A percentile compares a stretch with the other conserved stretches of the same genome.
These are phyloP conservation scores for Silurus asotus DNA, from an alignment of 2,113 vertebrate genomes.

Conservation along the genomic window DNA sequence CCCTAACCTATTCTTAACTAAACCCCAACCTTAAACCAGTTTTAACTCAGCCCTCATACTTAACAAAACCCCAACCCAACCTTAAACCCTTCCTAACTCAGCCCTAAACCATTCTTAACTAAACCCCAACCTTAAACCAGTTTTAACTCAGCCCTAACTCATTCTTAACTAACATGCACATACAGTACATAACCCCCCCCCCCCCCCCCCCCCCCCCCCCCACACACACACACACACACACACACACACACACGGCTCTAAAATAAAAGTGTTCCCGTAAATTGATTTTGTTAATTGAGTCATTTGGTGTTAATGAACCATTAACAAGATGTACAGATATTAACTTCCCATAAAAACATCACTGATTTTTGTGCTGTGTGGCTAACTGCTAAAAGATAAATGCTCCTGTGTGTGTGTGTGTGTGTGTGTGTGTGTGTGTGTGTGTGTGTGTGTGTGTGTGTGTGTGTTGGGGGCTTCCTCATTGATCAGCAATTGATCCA, in stretches of 20 bases:
- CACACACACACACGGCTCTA: neutral
- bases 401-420: neutral
- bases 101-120: no score
- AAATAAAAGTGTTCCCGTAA: neutral
- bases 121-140: no score
- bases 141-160: no score
- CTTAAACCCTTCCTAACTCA: no score
- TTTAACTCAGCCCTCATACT: no score
- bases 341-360: neutral
- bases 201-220: no score
- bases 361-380: neutral
- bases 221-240: no score
- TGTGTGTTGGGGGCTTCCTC: neutral
- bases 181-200: no score
- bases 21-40: no score
- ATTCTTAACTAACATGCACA: no score
- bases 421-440: neutral
- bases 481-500: conserved; percentile 12
- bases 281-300: conserved; percentile 5
- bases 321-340: neutral
- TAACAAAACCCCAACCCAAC: no score
- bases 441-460: conserved; percentile 5
- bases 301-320: neutral
- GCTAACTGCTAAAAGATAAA: neutral
- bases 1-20: no score